A percentile compares a stretch with the other conserved stretches of the same genome.
phyloP scores from a whole-genome alignment of 2,113 vertebrate species.

The Coptodon bakossiorum region DNA sequence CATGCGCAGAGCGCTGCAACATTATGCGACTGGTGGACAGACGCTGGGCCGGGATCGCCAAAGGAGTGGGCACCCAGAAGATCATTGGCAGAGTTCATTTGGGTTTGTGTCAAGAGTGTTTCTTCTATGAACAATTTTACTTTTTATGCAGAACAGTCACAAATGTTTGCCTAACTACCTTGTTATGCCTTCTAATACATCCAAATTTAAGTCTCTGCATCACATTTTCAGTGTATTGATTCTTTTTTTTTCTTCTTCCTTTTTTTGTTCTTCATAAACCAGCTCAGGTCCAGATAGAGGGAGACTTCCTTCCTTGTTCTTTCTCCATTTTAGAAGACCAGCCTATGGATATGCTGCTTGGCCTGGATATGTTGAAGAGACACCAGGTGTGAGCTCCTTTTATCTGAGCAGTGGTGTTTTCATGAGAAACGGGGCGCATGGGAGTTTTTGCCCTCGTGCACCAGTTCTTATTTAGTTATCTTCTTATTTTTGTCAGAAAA shows the following conservation, averaged over 20 bases:
- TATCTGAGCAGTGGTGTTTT: not conserved
- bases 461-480: not conserved
- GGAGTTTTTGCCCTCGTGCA: not conserved
- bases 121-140: not conserved
- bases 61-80: constrained; percentile 97
- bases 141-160: not conserved
- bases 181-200: not conserved
- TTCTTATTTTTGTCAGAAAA: not conserved
- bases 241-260: not conserved
- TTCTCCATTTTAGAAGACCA: constrained; percentile 98
- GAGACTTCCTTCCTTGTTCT: constrained; percentile 93
- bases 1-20: constrained; percentile 95
- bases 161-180: not conserved
- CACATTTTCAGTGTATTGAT: not conserved
- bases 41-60: constrained; percentile 96
- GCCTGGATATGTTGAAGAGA: constrained; percentile 97
- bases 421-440: not conserved
- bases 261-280: constrained; percentile 7
- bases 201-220: not conserved
- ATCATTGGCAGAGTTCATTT: constrained; percentile 97
- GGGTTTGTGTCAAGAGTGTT: constrained; percentile 65
- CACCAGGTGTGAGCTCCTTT: constrained; percentile 81
- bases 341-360: constrained; percentile 99
- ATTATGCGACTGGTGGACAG: constrained; percentile 98
- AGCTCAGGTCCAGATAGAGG: constrained; percentile 99